These are phyloP conservation scores for Orthosia cruda DNA, from an alignment of 2,888 invertebrate species.

Conservation along the genomic window DNA sequence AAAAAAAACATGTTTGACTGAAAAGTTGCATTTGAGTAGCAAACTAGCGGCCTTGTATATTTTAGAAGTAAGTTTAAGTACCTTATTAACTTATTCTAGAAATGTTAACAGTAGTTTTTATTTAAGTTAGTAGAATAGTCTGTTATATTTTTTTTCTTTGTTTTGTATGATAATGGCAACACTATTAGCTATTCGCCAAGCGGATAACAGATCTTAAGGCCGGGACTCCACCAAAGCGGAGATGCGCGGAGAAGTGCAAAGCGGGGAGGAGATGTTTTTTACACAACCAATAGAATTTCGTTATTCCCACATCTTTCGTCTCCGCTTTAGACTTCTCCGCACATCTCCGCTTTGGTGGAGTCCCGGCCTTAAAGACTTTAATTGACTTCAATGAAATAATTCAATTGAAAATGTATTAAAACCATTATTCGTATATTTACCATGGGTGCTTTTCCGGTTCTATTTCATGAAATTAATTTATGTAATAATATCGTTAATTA, in stretches of 20 bases:
- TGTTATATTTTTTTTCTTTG: constrained; percentile 44
- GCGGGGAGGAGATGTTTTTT: too few relatives aligned
- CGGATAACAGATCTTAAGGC: neutral
- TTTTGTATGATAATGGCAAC: constrained; percentile 52
- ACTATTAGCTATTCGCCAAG: constrained; percentile 19
- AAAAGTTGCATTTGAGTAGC: constrained; percentile 57
- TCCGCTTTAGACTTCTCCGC: too few relatives aligned
- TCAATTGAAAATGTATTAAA: neutral
- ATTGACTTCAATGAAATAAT: neutral
- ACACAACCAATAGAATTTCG: too few relatives aligned
- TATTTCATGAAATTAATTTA: neutral
- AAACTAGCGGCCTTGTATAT: constrained; percentile 59
- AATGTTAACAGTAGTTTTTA: constrained; percentile 44
- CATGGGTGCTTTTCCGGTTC: neutral
- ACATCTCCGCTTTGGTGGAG: too few relatives aligned
- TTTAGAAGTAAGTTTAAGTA: constrained; percentile 61
- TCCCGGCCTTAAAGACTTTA: too few relatives aligned
- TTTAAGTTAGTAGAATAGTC: constrained; percentile 40
- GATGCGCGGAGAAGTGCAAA: too few relatives aligned
- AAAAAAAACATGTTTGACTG: constrained; percentile 45
- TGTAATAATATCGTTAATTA: neutral
- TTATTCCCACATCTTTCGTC: too few relatives aligned
- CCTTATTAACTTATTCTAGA: constrained; percentile 67
- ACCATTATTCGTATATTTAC: neutral
- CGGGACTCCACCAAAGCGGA: too few relatives aligned